Conservation (phyloP, 2,888 invertebrate species). For the Aphodius granarius region DNA sequence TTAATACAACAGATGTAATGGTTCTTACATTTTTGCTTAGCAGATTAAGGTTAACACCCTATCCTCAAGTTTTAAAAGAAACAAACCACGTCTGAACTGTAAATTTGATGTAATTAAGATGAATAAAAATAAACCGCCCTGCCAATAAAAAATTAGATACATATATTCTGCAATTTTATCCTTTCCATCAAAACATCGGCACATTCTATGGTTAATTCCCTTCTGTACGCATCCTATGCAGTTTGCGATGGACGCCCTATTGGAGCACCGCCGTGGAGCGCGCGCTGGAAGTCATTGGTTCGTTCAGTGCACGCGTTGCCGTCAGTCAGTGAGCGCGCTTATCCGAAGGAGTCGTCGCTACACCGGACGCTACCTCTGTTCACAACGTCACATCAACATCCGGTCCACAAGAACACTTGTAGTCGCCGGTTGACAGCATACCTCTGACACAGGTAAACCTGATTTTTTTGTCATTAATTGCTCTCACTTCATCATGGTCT, state of each 20-base stretch:
- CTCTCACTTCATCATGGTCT: background rate
- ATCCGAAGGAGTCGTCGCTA: background rate
- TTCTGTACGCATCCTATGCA: background rate
- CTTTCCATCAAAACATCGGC: background rate
- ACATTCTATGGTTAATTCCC: background rate
- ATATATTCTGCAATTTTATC: no score
- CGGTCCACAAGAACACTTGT: background rate
- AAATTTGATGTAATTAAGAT: no score
- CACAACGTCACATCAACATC: background rate
- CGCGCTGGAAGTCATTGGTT: background rate
- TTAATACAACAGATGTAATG: no score
- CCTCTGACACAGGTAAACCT: background rate
- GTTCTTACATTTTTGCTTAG: no score
- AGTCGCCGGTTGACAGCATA: background rate
- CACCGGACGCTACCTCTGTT: slow-evolving; percentile 3
- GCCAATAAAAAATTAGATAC: no score
- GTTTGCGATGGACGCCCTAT: background rate
- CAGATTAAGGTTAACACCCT: no score
- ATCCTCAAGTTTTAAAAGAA: no score
- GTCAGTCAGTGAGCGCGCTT: slow-evolving; percentile 10
- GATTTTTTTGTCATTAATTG: background rate
- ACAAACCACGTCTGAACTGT: no score
- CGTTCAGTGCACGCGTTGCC: slow-evolving; percentile 4
- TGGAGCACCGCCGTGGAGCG: background rate
- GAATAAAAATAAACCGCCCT: no score